Evolutionary conservation across 2,113 vertebrate genomes (phyloP), one percentile per base, ranked within the genome.

Genomic region (Nesogale talazaci): DNA sequence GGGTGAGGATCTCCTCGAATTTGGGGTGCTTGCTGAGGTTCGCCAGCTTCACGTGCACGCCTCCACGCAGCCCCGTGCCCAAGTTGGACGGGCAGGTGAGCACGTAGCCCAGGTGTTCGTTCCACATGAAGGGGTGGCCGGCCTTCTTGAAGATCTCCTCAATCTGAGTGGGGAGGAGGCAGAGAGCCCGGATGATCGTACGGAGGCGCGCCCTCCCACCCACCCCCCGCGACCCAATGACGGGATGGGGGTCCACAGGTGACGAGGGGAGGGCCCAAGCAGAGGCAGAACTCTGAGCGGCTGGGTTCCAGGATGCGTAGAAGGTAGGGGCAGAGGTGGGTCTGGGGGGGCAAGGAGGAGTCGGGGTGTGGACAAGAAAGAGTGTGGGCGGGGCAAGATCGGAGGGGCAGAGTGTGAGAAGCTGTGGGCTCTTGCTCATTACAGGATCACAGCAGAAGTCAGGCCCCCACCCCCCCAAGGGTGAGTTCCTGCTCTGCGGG

Each of bases 51-150:
- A 99, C 99, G 4, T 99, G 99, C 94, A 99, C 99, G 0, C 99
- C 99, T 0, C 99, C 99, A 0, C 99, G 98, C 95, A 99, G 98
- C 74, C 99, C 99, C 0, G 99, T 99, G 89, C 99, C 99, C 98
- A 99, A 97, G 98, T 99, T 99, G 94, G 99, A 99, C 3, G 99
- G 99, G 98, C 99, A 99, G 96, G 99, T 99, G 93, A 99, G 98
- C 96, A 99, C 96, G 95, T 98, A 99, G 90, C 99, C 99, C 97
- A 99, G 97, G 95, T 99, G 99, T 94, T 99, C 98, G 23, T 98
- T 99, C 99, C 99, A 99, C 98, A 98, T 99, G 98, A 99, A 99
- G 94, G 99, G 99, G 76, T 98, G 99, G 34, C 99, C 98, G 23
- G 99, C 98, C 94, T 99, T 98, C 98, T 99, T 99, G 98, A 99